phyloP scores from a whole-genome alignment of 2,888 invertebrate genomes.

The Metacarcinus magister region DNA sequence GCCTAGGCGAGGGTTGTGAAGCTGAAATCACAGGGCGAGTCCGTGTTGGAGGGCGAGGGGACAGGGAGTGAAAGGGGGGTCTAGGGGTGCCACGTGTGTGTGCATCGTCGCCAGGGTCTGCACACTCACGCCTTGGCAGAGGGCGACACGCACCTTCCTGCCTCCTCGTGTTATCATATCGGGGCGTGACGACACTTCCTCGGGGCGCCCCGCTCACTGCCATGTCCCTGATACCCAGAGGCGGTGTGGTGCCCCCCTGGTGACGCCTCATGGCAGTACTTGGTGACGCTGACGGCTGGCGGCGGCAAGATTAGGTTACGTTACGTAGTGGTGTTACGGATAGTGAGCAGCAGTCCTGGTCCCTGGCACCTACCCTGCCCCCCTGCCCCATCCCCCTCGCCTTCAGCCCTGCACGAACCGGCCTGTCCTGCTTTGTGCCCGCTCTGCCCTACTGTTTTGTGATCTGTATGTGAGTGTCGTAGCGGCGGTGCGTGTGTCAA shows the following conservation, averaged over 20 bases:
- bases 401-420: not conserved
- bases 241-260: not conserved
- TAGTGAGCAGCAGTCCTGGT: not conserved
- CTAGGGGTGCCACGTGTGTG: not conserved
- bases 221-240: not conserved
- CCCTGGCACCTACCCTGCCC: not conserved
- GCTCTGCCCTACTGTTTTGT: not conserved
- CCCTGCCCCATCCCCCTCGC: not conserved
- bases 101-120: not conserved
- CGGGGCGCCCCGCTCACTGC: not conserved
- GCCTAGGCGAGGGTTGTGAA: not conserved
- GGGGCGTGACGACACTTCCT: not conserved
- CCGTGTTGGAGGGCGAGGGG: constrained; percentile 27
- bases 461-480: not conserved
- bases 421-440: not conserved
- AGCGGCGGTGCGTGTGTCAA: constrained; percentile 31
- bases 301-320: not conserved
- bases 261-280: constrained; percentile 4
- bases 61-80: not conserved
- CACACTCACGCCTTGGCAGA: not conserved
- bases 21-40: constrained; percentile 18
- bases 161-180: not conserved
- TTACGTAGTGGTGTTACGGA: not conserved
- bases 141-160: not conserved
- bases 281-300: not conserved